These are phyloP conservation scores for Zapornia atra DNA, from an alignment of 2,113 vertebrate genomes.

Conservation along the genomic window DNA sequence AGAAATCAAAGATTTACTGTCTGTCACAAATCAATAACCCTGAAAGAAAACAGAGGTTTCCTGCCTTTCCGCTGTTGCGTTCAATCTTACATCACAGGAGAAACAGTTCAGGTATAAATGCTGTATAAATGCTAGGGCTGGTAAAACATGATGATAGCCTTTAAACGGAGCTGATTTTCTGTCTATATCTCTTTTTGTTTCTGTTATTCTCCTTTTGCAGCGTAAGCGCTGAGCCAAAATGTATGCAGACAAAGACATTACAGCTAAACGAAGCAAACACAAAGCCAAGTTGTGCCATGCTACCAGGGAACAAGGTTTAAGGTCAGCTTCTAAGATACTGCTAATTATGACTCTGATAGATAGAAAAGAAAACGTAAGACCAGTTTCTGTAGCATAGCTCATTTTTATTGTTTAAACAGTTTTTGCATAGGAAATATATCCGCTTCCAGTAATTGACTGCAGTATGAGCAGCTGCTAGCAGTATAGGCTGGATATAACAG, in stretches of 20 bases:
- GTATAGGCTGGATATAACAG: slow-evolving; percentile 99
- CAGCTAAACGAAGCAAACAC: background rate
- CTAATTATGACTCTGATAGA: background rate
- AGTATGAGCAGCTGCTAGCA: slow-evolving; percentile 99
- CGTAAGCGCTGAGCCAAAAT: background rate
- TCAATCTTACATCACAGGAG: background rate
- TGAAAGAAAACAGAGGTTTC: background rate
- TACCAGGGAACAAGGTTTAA: background rate
- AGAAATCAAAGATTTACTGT: background rate
- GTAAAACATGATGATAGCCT: background rate
- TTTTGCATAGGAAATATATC: slow-evolving; percentile 99
- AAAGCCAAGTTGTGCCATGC: background rate
- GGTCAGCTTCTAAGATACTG: slow-evolving; percentile 17
- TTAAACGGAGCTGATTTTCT: background rate
- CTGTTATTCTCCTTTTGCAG: background rate
- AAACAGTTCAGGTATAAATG: background rate
- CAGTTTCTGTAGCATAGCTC: slow-evolving; percentile 96
- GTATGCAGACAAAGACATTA: background rate
- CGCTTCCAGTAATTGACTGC: slow-evolving; percentile 99
- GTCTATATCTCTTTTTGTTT: background rate
- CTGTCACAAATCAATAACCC: background rate
- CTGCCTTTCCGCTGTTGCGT: background rate
- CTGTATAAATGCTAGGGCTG: background rate
- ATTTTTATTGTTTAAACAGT: slow-evolving; percentile 99
- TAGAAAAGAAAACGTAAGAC: slow-evolving; percentile 63